Percentiles rank a stretch among this genome's conserved stretches.
These are phyloP conservation scores for Chaitophorus viminalis DNA, from an alignment of 2,888 invertebrate genomes.

Conservation along the genomic window DNA sequence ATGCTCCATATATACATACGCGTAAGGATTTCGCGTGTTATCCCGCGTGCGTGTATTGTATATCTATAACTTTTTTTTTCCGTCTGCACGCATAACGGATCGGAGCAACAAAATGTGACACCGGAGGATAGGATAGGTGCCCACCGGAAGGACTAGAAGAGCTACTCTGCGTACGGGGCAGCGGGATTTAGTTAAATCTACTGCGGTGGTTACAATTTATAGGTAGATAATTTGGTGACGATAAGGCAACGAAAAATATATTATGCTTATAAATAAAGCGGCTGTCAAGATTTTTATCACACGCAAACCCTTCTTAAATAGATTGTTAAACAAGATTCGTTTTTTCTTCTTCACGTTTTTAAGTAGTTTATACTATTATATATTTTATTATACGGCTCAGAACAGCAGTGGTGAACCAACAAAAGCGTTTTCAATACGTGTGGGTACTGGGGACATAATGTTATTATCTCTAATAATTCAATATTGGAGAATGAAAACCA, in stretches of 20 bases:
- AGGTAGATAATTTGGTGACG: constrained; percentile 45
- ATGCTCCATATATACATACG: too few relatives aligned
- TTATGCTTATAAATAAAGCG: constrained; percentile 48
- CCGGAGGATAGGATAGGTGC: neutral
- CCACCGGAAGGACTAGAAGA: too few relatives aligned
- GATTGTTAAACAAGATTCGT: constrained; percentile 42
- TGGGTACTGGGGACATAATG: neutral
- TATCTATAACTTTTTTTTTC: neutral
- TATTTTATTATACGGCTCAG: neutral
- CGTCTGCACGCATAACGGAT: neutral
- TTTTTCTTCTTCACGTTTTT: neutral
- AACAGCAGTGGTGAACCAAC: neutral
- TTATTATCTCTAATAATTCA: constrained; percentile 1
- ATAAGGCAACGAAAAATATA: constrained; percentile 37
- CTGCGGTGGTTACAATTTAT: constrained; percentile 37
- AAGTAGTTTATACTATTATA: constrained; percentile 10
- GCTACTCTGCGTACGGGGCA: too few relatives aligned
- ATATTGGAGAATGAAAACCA: constrained; percentile 29
- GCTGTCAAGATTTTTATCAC: constrained; percentile 43
- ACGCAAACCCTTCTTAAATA: constrained; percentile 23
- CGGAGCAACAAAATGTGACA: neutral
- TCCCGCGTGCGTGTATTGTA: neutral
- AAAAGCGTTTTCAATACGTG: constrained; percentile 14
- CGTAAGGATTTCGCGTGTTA: neutral
- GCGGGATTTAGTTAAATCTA: constrained; percentile 26